phyloP scores from a whole-genome alignment of 37 sponge, comb jelly and placozoan genomes.

The Beroe ovata region DNA sequence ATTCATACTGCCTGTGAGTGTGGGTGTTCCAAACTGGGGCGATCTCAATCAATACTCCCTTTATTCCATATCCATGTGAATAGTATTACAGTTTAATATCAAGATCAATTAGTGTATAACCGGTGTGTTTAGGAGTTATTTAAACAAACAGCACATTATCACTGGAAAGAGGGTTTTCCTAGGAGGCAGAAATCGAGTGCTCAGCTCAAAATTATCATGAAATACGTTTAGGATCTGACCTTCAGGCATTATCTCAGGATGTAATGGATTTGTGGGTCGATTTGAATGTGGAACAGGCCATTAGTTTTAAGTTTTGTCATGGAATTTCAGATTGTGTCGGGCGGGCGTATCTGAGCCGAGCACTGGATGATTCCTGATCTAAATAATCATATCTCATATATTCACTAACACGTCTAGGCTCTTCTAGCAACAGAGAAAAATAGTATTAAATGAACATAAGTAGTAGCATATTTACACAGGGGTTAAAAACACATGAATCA shows the following conservation, averaged over 20 bases:
- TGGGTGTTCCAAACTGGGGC: too few relatives aligned
- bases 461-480: conserved; percentile 35
- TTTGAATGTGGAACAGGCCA: background rate
- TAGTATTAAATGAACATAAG: background rate
- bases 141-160: too few relatives aligned
- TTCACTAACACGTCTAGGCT: background rate
- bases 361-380: background rate
- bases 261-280: background rate
- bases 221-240: too few relatives aligned
- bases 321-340: too few relatives aligned
- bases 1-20: background rate
- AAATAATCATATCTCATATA: background rate
- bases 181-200: too few relatives aligned
- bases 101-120: background rate
- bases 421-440: background rate
- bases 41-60: background rate
- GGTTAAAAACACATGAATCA: conserved; percentile 65
- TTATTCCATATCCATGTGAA: background rate
- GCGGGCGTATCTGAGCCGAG: background rate
- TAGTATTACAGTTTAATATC: background rate
- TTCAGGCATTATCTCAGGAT: too few relatives aligned
- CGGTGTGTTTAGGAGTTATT: background rate
- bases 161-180: too few relatives aligned
- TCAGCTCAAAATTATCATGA: too few relatives aligned
- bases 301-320: background rate